Evolutionary conservation across 1,140 invertebrate genomes (phyloP), one percentile per base, ranked within the genome.

Genomic region (Drosophila novamexicana): DNA sequence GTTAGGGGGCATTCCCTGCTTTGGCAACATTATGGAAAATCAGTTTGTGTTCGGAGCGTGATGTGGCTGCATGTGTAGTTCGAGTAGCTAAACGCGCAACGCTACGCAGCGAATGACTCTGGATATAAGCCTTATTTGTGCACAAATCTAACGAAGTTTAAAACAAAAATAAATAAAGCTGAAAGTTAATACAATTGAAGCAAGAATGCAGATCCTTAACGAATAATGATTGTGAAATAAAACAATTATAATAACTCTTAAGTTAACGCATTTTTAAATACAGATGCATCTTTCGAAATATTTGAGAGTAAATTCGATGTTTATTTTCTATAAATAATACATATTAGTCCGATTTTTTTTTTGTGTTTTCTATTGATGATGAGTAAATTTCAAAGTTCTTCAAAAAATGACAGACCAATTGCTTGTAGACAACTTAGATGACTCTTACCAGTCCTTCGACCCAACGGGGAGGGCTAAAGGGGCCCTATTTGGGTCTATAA

Each of bases 11-110:
- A 84, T 79, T 83, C 78, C 85, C 75, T 81, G 78, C 63, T 65
- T 79, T 81, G 82, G 79, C 81, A 82, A 78, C 86, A 82, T 75
- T 81, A 90, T 83, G 83, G 83, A 90, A 83, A 90, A 82, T 90
- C 88, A 90, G 88, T 90, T 86, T 78, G 75, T 76, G 82, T 88
- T 90, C 88, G 74, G 69, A 90, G 69, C 88, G 88, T 75, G 63
- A 36, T 40, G 47, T 73, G 77, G 50, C 58, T 61, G 61, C 75
- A 77, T 80, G 80, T 75, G 56, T 53, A 40, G 18, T 61, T 14
- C 49, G 56, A 53, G 54, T 59, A 39, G 42, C 47, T 40, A 39
- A 49, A 36, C 47, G 47, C 16, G 37, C n/a, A 71, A 50, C 32
- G 50, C 22, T 45, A 39, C 67, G 49, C 1, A 53, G 57, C 37